These are phyloP conservation scores for Thryonomys swinderianus DNA, from an alignment of 2,113 vertebrate genomes.

Conservation along the genomic window DNA sequence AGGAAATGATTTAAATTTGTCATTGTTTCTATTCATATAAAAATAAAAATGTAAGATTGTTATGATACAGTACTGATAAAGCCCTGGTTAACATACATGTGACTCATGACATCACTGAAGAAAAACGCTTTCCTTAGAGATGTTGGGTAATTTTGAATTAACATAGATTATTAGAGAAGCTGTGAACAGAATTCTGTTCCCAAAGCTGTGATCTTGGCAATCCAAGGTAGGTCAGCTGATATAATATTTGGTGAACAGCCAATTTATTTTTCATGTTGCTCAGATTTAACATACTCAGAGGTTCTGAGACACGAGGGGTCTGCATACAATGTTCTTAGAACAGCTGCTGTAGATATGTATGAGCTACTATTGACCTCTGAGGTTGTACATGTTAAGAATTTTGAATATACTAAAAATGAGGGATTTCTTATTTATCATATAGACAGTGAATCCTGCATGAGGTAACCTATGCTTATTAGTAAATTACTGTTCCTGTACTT, in stretches of 20 bases:
- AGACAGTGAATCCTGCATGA: neutral
- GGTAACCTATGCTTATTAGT: neutral
- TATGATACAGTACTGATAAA: neutral
- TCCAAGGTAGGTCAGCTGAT: neutral
- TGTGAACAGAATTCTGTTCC: neutral
- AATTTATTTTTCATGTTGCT: constrained; percentile 3
- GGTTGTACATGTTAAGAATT: neutral
- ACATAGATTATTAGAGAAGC: neutral
- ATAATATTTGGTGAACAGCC: neutral
- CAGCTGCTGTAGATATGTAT: neutral
- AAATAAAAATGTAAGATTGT: neutral
- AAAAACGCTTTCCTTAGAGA: neutral
- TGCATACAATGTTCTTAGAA: neutral
- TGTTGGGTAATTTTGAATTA: constrained; percentile 9
- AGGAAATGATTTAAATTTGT: constrained; percentile 18
- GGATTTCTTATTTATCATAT: neutral
- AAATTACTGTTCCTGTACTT: neutral
- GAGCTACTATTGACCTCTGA: neutral
- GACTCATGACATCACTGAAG: neutral
- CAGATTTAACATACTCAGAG: neutral
- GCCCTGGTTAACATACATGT: neutral
- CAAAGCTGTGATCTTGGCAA: neutral
- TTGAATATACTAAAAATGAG: neutral
- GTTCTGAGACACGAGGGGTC: neutral
- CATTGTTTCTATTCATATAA: neutral